Percentiles rank a stretch among this genome's conserved stretches.
phyloP scores from a whole-genome alignment of 2,797 vertebrate species.

The Cossypha polioptera region DNA sequence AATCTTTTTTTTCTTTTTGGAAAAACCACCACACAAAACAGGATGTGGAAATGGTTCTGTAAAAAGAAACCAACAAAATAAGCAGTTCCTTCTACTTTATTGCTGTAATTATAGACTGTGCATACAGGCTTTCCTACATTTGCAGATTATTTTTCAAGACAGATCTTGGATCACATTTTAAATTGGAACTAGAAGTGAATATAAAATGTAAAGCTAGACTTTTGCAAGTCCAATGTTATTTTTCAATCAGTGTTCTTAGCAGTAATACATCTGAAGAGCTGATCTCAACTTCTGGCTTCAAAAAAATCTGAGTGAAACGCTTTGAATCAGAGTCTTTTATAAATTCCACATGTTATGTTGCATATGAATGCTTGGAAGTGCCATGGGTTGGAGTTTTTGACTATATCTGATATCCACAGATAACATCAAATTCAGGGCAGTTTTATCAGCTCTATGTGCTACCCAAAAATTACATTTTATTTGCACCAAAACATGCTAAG shows the following conservation, averaged over 20 bases:
- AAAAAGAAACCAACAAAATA: slow-evolving; percentile 49
- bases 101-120: slow-evolving; percentile 1
- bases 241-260: neutral
- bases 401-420: neutral
- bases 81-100: slow-evolving; percentile 34
- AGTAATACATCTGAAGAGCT: neutral
- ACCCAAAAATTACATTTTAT: neutral
- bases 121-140: neutral
- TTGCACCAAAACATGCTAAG: neutral
- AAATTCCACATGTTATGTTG: neutral
- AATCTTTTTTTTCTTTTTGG: neutral
- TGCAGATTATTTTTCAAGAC: neutral
- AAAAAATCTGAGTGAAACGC: neutral
- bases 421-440: neutral
- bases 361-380: neutral
- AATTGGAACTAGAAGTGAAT: neutral
- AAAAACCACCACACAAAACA: slow-evolving; percentile 30
- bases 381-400: neutral
- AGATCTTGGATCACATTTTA: neutral
- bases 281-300: neutral
- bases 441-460: neutral
- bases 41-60: slow-evolving; percentile 40
- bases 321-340: neutral
- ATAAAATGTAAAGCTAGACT: neutral
- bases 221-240: neutral